These are phyloP conservation scores for Hydrolagus affinis DNA, from an alignment of 2,113 vertebrate species.

Conservation along the genomic window DNA sequence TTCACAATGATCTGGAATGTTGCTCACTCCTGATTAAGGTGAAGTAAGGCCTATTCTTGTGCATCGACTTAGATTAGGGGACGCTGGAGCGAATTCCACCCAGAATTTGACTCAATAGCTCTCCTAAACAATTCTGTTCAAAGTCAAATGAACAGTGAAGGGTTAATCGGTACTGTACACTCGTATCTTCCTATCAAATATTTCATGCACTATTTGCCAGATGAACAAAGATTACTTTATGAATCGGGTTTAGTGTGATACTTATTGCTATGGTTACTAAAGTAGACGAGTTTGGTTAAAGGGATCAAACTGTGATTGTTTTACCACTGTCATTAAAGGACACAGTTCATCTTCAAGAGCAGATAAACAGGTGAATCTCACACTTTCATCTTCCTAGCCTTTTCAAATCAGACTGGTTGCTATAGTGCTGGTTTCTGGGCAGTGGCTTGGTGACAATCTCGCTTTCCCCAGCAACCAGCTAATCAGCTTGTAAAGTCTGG, in stretches of 20 bases:
- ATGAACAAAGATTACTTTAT: constrained; percentile 17
- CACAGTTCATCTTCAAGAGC: background rate
- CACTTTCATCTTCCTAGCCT: background rate
- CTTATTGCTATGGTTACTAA: constrained; percentile 20
- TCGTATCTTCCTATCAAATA: constrained; percentile 17
- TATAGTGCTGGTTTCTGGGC: constrained; percentile 21
- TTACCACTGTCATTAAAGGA: background rate
- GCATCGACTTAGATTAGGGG: no score
- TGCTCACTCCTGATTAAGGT: background rate
- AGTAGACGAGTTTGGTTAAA: background rate
- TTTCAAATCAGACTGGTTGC: constrained; percentile 17
- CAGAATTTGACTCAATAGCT: background rate
- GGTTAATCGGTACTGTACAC: constrained; percentile 10
- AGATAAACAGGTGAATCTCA: background rate
- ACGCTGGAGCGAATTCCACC: background rate
- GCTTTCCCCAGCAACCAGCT: constrained; percentile 11
- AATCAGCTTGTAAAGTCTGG: constrained; percentile 18
- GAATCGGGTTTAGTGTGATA: constrained; percentile 1
- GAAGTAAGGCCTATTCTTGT: no score
- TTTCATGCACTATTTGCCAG: constrained; percentile 27
- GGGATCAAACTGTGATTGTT: constrained; percentile 11
- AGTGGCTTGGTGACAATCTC: constrained; percentile 17
- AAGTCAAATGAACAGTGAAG: background rate
- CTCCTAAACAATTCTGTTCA: background rate
- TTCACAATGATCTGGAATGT: background rate